Percentiles rank a stretch among this genome's conserved stretches.
These are phyloP conservation scores for Trachelipus rathkii DNA, from an alignment of 1,140 invertebrate genomes.

Conservation along the genomic window DNA sequence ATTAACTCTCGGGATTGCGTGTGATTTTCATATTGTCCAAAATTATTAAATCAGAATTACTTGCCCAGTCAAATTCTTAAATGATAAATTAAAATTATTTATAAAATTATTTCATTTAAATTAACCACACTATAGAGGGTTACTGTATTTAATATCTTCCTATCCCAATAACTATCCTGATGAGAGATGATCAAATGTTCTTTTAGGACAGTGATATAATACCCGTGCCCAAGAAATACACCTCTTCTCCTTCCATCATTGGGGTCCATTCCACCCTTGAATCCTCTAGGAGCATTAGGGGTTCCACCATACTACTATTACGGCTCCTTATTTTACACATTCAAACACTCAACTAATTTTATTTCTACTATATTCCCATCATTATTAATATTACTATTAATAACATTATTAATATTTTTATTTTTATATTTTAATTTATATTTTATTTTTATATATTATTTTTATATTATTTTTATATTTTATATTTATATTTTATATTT, in stretches of 20 bases:
- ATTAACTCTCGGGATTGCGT: too few relatives aligned
- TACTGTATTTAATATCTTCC: too few relatives aligned
- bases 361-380: background rate
- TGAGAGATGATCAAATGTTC: conserved; percentile 29
- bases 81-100: too few relatives aligned
- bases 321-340: conserved; percentile 17
- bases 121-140: too few relatives aligned
- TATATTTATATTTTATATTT: too few relatives aligned
- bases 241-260: conserved; percentile 29
- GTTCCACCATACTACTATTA: conserved; percentile 29
- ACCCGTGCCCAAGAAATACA: background rate
- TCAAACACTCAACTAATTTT: background rate
- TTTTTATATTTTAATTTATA: conserved; percentile 9
- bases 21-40: too few relatives aligned
- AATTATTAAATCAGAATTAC: too few relatives aligned
- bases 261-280: conserved; percentile 19
- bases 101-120: too few relatives aligned
- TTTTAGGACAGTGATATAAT: background rate
- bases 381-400: background rate
- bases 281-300: conserved; percentile 22
- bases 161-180: too few relatives aligned
- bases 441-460: conserved; percentile 14
- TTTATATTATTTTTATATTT: too few relatives aligned
- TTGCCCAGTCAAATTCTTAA: too few relatives aligned
- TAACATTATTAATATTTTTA: too few relatives aligned